Base-by-base conservation (phyloP, 2,888 invertebrate species). In the Bellardia pandia region DNA sequence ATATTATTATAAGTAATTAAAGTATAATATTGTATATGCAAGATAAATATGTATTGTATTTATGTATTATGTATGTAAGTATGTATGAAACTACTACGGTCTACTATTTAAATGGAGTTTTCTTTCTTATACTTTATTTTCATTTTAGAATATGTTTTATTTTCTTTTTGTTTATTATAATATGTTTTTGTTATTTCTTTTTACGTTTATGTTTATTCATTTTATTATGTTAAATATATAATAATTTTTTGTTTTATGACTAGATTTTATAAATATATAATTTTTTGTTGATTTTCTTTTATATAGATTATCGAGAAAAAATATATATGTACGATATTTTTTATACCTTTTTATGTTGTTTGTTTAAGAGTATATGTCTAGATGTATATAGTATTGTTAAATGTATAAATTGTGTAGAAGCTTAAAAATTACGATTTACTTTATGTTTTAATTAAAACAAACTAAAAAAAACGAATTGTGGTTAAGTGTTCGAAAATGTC, bases 221-320 rank as follows among this genome's bases (percentile, higher is more conserved):
- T 16, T 71, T 40, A 5, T 60, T 11, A 37, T 86, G 37, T 76
- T 85, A 82, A 84, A 72, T 77, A 37, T 77, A 56, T 76, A 69
- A 79, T 83, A 64, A 78, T 83, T 40, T 84, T 84, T 86, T 87
- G 72, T 84, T 87, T 85, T 87, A 87, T 87, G 87, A 87, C 87
- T 87, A 87, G 87, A 87, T 87, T 87, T 87, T 85, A 87, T 87
- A 87, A 87, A 87, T 87, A 87, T 87, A 85, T 87, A 30, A 81
- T 87, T 74, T 82, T 87, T 80, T 83, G 62, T 79, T 71, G 30
- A 40, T 53, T 33, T 53, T 51, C 30, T 42, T 62, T 37, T 51
- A 71, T 62, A 30, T 71, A 69, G 77, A 87, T 87, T 77, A 87
- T 87, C 64, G 75, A 85, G 85, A 85, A 87, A 87, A 83, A 86